A percentile compares a stretch with the other conserved stretches of the same genome.
phyloP scores from a whole-genome alignment of 2,888 invertebrate species.

The Cheiracanthium punctorium region DNA sequence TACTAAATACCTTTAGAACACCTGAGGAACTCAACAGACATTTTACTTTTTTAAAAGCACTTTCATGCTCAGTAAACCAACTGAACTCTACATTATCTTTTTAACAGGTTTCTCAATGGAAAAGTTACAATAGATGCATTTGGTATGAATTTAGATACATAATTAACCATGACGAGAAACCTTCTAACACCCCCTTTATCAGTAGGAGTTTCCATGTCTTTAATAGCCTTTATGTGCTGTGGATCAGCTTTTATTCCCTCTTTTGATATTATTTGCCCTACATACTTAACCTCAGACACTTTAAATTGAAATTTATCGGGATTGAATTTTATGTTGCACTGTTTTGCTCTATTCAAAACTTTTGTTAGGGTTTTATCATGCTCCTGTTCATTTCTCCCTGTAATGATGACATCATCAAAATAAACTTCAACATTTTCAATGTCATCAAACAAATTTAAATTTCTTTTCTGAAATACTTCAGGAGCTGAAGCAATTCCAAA shows the following conservation, averaged over 20 bases:
- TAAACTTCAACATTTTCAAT: slow-evolving; percentile 15
- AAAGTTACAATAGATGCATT: too few relatives aligned
- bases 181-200: not conserved
- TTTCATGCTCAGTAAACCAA: too few relatives aligned
- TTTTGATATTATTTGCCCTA: slow-evolving; percentile 13
- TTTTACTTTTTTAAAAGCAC: too few relatives aligned
- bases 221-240: not conserved
- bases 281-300: not conserved
- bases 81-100: too few relatives aligned
- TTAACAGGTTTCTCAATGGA: too few relatives aligned
- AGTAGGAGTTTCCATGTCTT: not conserved
- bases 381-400: not conserved
- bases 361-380: not conserved
- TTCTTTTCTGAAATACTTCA: slow-evolving; percentile 22
- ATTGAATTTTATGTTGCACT: not conserved
- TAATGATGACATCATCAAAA: slow-evolving; percentile 22
- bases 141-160: too few relatives aligned
- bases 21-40: too few relatives aligned
- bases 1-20: too few relatives aligned
- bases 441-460: slow-evolving; percentile 20
- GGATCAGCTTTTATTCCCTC: not conserved
- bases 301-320: slow-evolving; percentile 10
- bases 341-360: slow-evolving; percentile 15
- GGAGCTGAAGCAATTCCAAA: slow-evolving; percentile 41
- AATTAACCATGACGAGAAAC: too few relatives aligned